Evolutionary conservation across 2,888 invertebrate species (phyloP).

Genomic region (Drosophila cognata): DNA sequence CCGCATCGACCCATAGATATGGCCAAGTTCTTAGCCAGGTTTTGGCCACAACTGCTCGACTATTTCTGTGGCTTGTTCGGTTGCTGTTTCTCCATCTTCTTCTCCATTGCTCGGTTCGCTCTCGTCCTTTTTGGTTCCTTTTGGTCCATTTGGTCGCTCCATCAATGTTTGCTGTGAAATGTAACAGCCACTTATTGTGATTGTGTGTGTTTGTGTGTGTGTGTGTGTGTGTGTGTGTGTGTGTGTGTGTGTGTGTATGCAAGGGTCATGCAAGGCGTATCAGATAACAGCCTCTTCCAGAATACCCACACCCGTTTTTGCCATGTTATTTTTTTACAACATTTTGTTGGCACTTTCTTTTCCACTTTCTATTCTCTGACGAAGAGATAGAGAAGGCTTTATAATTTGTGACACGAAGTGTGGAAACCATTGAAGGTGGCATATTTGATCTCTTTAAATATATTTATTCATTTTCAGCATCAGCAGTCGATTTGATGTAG

Average conservation of each 20-base stretch:
- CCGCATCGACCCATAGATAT: not conserved
- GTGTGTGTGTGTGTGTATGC: slow-evolving; percentile 4
- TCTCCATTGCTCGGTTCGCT: slow-evolving; percentile 8
- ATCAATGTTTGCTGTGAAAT: slow-evolving; percentile 79
- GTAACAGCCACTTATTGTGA: slow-evolving; percentile 81
- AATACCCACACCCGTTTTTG: not conserved
- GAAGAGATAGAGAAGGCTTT: not conserved
- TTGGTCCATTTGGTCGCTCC: slow-evolving; percentile 55
- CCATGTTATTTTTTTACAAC: not conserved
- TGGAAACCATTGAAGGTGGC: not conserved
- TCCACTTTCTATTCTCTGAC: not conserved
- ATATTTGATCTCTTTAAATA: not conserved
- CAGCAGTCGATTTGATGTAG: no score
- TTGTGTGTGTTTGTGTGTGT: slow-evolving; percentile 51
- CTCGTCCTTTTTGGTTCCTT: slow-evolving; percentile 30
- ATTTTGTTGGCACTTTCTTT: slow-evolving; percentile 1
- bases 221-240: slow-evolving; percentile 46
- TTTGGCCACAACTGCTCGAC: slow-evolving; percentile 50
- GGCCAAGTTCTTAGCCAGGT: slow-evolving; percentile 5
- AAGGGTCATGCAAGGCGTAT: slow-evolving; percentile 50
- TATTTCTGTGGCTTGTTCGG: slow-evolving; percentile 60
- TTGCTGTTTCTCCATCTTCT: slow-evolving; percentile 11
- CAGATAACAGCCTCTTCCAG: slow-evolving; percentile 51
- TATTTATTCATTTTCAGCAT: not conserved
- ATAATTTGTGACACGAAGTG: not conserved